Conservation (phyloP, 53 echinoderm and acorn worm species). For the Pentamera pediparva region DNA sequence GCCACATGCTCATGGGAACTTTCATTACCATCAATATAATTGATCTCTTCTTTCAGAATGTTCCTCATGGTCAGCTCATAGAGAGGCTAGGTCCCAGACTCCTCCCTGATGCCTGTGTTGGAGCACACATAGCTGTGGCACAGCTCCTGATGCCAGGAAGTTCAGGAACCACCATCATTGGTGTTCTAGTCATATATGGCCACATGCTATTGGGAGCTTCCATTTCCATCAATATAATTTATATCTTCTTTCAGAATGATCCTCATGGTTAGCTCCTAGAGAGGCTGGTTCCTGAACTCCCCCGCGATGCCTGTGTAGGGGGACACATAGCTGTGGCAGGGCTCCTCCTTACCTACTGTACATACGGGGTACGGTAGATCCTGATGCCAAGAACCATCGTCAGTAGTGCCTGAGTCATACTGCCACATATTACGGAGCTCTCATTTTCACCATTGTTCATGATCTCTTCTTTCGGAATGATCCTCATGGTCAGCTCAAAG, state of each 20-base stretch:
- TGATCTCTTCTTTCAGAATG: background rate
- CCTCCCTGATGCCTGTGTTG: constrained; percentile 88
- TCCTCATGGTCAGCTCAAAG: background rate
- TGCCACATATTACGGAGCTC: no score
- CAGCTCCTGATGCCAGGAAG: constrained; percentile 65
- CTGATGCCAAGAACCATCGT: no score
- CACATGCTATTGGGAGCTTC: background rate
- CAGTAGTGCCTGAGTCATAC: no score
- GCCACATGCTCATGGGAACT: no score
- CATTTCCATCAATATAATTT: background rate
- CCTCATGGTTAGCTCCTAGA: background rate
- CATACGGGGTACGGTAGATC: no score
- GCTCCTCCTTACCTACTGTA: no score
- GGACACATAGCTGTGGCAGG: no score
- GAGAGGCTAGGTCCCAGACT: constrained; percentile 52
- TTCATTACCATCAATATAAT: no score
- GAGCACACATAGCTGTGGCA: constrained; percentile 65
- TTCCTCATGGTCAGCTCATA: background rate
- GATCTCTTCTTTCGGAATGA: background rate
- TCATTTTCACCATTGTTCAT: no score
- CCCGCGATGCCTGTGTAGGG: no score
- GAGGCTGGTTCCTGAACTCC: no score
- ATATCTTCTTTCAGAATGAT: constrained; percentile 6
- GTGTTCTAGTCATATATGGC: constrained; percentile 80
- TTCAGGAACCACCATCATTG: constrained; percentile 56